Percentiles rank a stretch among this genome's conserved stretches.
These are phyloP conservation scores for Chelonoidis abingdonii DNA, from an alignment of 2,113 vertebrate genomes.

Conservation along the genomic window DNA sequence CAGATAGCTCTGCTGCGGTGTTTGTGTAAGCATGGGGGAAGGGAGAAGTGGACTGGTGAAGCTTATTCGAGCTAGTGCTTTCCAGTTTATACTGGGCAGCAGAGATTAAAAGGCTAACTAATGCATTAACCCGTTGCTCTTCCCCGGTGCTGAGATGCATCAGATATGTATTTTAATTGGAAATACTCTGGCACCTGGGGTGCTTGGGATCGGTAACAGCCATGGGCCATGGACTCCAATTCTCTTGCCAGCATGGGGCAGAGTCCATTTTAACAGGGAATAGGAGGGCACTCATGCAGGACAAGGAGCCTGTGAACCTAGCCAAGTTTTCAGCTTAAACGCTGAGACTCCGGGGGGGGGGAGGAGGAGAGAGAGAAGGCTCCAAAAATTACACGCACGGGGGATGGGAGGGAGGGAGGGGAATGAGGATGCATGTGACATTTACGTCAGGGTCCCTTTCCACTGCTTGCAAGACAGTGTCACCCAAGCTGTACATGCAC, in stretches of 20 bases:
- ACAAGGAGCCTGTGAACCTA: background rate
- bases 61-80: background rate
- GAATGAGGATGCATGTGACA: background rate
- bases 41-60: background rate
- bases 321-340: background rate
- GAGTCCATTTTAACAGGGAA: background rate
- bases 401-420: too few relatives aligned
- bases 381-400: fast-evolving
- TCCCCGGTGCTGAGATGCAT: background rate
- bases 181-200: fast-evolving
- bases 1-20: background rate
- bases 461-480: background rate
- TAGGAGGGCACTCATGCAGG: background rate
- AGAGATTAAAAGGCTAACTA: background rate
- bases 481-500: background rate
- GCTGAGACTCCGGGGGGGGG: fast-evolving
- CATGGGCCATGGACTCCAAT: fast-evolving
- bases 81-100: background rate
- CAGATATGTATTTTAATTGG: background rate
- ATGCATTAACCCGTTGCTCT: fast-evolving
- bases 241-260: background rate
- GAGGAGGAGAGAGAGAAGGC: background rate
- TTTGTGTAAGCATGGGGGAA: too few relatives aligned
- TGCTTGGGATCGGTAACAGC: fast-evolving
- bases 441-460: background rate